A percentile compares a stretch with the other conserved stretches of the same genome.
Conservation (phyloP, 1,140 invertebrate genomes). For the Ceratosolen fusciceps region DNA sequence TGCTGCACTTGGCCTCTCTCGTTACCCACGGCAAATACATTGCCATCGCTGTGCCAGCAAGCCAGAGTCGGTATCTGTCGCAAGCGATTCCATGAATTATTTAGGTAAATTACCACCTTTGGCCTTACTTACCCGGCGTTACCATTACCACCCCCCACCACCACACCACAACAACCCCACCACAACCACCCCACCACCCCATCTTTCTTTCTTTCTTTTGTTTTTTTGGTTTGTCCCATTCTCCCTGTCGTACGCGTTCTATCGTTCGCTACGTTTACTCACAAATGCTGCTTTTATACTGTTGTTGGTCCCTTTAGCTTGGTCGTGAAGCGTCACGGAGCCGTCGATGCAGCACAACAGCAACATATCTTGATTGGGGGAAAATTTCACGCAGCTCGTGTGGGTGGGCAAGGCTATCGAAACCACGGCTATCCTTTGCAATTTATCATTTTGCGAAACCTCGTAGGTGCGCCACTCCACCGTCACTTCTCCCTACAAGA, state of each 20-base stretch:
- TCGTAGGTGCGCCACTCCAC: slow-evolving; percentile 82
- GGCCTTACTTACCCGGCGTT: too few species aligned
- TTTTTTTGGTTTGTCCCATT: too few species aligned
- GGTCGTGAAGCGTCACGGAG: slow-evolving; percentile 81
- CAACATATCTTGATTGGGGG: slow-evolving; percentile 80
- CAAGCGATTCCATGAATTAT: slow-evolving; percentile 29
- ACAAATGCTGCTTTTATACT: slow-evolving; percentile 78
- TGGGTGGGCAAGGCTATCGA: slow-evolving; percentile 81
- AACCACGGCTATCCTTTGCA: slow-evolving; percentile 78
- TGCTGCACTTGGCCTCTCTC: slow-evolving; percentile 83
- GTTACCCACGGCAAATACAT: slow-evolving; percentile 79
- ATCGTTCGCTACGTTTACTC: slow-evolving; percentile 6
- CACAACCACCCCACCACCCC: too few species aligned
- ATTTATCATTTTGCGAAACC: slow-evolving; percentile 76
- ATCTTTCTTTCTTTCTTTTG: too few species aligned
- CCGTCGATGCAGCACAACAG: slow-evolving; percentile 84
- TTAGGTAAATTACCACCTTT: too few species aligned
- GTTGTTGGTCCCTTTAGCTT: slow-evolving; percentile 75
- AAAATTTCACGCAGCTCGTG: slow-evolving; percentile 78
- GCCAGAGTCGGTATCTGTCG: slow-evolving; percentile 78
- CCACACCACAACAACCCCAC: too few species aligned
- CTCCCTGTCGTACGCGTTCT: too few species aligned
- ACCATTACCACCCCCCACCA: too few species aligned
- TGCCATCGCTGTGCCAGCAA: slow-evolving; percentile 81
- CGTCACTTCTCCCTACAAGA: slow-evolving; percentile 79